Conservation (phyloP, 2,113 vertebrate species). For the Sapayoa aenigma region DNA sequence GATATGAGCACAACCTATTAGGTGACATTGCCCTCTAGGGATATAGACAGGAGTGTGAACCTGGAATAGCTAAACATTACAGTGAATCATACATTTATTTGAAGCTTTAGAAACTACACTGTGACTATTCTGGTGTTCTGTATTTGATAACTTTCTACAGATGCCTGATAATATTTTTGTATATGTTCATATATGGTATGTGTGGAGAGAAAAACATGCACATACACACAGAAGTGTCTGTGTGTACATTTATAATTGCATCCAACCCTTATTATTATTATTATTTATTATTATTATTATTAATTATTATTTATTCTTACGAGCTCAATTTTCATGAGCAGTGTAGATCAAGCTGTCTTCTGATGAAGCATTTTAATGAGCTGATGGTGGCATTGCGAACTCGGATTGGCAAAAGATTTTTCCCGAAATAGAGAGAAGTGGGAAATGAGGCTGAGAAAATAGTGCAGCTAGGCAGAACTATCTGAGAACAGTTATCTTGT, state of each 20-base stretch:
- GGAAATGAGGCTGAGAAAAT: neutral
- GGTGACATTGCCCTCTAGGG: conserved; percentile 16
- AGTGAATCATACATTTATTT: neutral
- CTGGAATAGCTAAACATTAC: neutral
- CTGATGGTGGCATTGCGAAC: neutral
- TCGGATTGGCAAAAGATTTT: neutral
- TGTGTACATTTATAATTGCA: neutral
- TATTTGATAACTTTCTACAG: neutral
- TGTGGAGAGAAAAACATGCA: neutral
- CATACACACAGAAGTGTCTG: neutral
- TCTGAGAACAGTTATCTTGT: neutral
- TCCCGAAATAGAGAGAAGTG: neutral
- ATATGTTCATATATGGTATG: neutral
- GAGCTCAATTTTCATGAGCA: neutral
- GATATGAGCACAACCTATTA: neutral
- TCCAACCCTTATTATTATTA: neutral
- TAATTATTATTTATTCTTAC: too few relatives aligned
- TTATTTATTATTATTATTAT: too few relatives aligned
- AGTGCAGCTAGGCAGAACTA: neutral
- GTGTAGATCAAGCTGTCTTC: neutral
- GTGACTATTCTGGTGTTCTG: neutral
- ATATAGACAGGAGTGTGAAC: neutral
- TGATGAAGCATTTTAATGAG: neutral
- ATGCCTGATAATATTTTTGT: neutral
- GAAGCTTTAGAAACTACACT: neutral